phyloP scores from a whole-genome alignment of 2,797 vertebrate genomes.

The Tamandua tetradactyla region DNA sequence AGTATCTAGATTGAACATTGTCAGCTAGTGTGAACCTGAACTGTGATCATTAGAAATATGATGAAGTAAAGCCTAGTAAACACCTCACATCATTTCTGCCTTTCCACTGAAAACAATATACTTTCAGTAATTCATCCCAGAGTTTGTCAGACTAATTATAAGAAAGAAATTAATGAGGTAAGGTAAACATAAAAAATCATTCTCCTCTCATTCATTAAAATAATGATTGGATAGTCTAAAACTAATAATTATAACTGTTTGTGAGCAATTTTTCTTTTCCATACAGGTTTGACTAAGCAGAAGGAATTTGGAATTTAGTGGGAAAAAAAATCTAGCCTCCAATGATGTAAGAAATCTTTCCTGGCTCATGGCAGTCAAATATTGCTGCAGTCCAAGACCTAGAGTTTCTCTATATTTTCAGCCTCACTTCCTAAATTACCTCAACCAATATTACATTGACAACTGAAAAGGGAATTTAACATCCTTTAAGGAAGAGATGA shows the following conservation, averaged over 20 bases:
- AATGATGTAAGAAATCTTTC: neutral
- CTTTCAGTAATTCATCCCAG: neutral
- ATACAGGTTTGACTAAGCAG: neutral
- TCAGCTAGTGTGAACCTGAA: neutral
- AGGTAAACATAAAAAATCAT: neutral
- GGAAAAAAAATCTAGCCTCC: neutral
- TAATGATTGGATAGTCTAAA: conserved; percentile 17
- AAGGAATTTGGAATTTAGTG: neutral
- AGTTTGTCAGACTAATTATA: neutral
- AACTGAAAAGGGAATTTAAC: conserved; percentile 31
- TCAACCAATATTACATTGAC: conserved; percentile 19
- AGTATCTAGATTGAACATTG: neutral
- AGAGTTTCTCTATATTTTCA: neutral
- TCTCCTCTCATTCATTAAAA: neutral
- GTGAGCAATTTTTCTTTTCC: neutral
- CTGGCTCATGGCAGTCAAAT: neutral
- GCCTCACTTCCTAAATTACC: neutral
- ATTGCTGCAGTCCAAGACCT: neutral
- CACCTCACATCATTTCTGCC: neutral
- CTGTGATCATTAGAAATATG: neutral
- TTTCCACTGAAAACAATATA: neutral
- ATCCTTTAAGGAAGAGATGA: conserved; percentile 1
- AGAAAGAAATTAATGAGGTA: neutral
- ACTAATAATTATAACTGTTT: neutral
- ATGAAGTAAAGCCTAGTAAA: neutral